Evolutionary conservation across 2,888 invertebrate genomes (phyloP), one percentile per base, ranked within the genome.

Genomic region (Morpho achilles): DNA sequence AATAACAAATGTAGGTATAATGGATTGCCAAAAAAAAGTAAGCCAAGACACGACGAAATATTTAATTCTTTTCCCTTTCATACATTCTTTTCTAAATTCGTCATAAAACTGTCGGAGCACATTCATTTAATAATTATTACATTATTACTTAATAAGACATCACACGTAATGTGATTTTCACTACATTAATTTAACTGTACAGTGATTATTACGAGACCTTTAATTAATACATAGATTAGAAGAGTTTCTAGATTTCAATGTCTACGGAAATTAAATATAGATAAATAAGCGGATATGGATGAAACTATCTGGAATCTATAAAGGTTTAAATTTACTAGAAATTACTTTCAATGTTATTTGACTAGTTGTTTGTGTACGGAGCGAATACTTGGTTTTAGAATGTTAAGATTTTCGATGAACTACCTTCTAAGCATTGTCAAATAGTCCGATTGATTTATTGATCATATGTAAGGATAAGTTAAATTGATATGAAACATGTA

Each of bases 21-120:
- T 5, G 52, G 45, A 39, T 47, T 32, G n/a, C 10, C 10, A 66
- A 67, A 65, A 58, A 68, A 68, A 68, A 66, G 16, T 64, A 65
- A 63, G 57, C 80, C 73, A 73, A 79, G 90, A 90, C 89, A 90
- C 89, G 90, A 91, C 90, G 90, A 90, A 89, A 80, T 88, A 89
- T 90, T 90, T 89, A 89, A 87, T 88, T 59, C 83, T 85, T 84
- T 87, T 86, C 74, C 80, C 81, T 89, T 87, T 86, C 87, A 82
- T 90, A 90, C 90, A 90, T 80, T 88, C 81, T 87, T 85, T 88
- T 88, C 89, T 88, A 87, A 87, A 88, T 90, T 90, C 89, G 89
- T 89, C 88, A 85, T 87, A 83, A 83, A 87, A 88, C 84, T 86
- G 84, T 85, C 84, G 83, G 89, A 89, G 89, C 88, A 90, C 88